These are phyloP conservation scores for Hypsibius dujardini DNA, from an alignment of 1,140 invertebrate species.

Conservation along the genomic window DNA sequence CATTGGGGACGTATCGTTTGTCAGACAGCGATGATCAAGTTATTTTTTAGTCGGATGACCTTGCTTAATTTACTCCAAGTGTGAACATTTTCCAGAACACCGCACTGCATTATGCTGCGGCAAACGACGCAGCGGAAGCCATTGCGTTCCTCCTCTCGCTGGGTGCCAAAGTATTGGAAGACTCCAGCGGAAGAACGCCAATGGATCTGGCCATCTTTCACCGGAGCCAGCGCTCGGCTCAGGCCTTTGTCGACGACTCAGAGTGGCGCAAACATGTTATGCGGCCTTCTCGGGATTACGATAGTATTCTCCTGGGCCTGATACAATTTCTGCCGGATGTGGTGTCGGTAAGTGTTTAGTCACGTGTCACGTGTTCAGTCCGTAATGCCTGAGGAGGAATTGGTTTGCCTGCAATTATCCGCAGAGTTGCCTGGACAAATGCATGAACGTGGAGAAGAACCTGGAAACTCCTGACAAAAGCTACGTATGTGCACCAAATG, in stretches of 20 bases:
- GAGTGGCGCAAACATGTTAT: background rate
- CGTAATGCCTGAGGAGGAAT: too few species aligned
- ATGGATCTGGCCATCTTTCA: conserved; percentile 1
- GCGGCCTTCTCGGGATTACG: background rate
- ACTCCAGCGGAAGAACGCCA: background rate
- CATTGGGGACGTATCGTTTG: too few species aligned
- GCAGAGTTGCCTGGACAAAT: background rate
- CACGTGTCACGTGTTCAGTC: background rate
- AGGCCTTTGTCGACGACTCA: background rate
- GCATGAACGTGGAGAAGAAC: background rate
- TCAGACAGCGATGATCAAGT: too few species aligned
- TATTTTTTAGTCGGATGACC: too few species aligned
- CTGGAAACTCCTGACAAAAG: background rate
- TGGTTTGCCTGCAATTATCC: too few species aligned
- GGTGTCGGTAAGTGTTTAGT: background rate
- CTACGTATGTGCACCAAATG: background rate
- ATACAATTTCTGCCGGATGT: background rate
- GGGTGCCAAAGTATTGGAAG: background rate
- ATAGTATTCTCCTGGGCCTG: too few species aligned
- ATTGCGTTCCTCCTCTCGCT: background rate
- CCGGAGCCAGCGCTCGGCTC: background rate
- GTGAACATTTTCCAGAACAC: background rate
- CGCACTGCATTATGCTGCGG: background rate
- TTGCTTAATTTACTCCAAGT: too few species aligned
- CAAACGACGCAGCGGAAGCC: background rate